phyloP scores from a whole-genome alignment of 2,113 vertebrate species.

The Seriola dumerili region DNA sequence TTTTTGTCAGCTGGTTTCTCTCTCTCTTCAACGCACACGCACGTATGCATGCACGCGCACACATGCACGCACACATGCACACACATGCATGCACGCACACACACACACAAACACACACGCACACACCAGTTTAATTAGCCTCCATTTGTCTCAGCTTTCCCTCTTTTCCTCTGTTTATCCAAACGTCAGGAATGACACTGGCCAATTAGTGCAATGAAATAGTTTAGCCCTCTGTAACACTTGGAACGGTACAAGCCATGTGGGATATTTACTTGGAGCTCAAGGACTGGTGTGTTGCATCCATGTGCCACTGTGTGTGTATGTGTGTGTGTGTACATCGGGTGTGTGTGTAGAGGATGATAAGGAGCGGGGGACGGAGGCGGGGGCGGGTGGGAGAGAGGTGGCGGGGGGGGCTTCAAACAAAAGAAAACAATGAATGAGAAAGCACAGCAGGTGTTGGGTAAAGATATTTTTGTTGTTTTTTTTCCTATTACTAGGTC shows the following conservation, averaged over 20 bases:
- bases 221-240: conserved; percentile 88
- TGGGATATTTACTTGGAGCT: conserved; percentile 72
- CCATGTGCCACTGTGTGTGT: background rate
- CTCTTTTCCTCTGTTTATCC: conserved; percentile 91
- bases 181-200: conserved; percentile 91
- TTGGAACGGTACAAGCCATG: conserved; percentile 65
- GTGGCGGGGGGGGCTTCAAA: conserved; percentile 30
- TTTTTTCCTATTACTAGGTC: conserved; percentile 39
- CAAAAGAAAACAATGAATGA: conserved; percentile 28
- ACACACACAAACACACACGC: conserved; percentile 35
- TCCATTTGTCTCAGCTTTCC: conserved; percentile 92
- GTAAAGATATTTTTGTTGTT: conserved; percentile 27
- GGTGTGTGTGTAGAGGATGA: conserved; percentile 23
- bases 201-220: conserved; percentile 94
- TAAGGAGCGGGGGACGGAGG: too few species aligned
- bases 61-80: conserved; percentile 75
- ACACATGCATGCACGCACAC: conserved; percentile 36
- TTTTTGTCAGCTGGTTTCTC: conserved; percentile 73
- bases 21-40: conserved; percentile 55
- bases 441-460: conserved; percentile 31
- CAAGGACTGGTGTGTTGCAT: conserved; percentile 45
- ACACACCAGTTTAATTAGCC: conserved; percentile 91
- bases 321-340: conserved; percentile 28
- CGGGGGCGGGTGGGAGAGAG: too few species aligned
- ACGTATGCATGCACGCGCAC: conserved; percentile 38